Conservation (phyloP, 2,888 invertebrate species). For the Baccha elongata region DNA sequence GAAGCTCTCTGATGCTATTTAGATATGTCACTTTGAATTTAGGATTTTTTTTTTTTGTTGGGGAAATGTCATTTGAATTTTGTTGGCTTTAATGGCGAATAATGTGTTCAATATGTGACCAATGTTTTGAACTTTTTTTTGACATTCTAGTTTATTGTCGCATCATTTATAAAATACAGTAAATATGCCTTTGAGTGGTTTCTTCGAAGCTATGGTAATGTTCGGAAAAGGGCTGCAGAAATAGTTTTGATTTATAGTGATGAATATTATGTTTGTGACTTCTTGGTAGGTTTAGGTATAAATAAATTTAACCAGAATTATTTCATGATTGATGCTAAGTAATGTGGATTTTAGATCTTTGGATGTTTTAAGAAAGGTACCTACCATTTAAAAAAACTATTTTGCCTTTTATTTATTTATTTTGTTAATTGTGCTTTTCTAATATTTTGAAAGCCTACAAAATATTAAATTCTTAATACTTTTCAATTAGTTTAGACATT, state of each 20-base stretch:
- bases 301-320: background rate
- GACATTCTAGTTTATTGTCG: slow-evolving; percentile 39
- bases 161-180: slow-evolving; percentile 31
- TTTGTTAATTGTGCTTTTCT: too few relatives aligned
- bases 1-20: slow-evolving; percentile 46
- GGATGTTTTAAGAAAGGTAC: too few relatives aligned
- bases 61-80: slow-evolving; percentile 20
- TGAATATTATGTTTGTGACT: background rate
- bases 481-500: too few relatives aligned
- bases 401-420: too few relatives aligned
- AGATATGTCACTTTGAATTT: background rate
- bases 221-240: slow-evolving; percentile 30
- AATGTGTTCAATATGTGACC: slow-evolving; percentile 60
- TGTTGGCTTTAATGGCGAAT: slow-evolving; percentile 65
- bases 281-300: background rate
- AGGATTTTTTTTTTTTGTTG: background rate
- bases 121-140: slow-evolving; percentile 32
- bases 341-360: too few relatives aligned
- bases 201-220: background rate
- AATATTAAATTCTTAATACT: too few relatives aligned
- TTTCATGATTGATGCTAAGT: too few relatives aligned
- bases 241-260: slow-evolving; percentile 2
- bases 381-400: too few relatives aligned
- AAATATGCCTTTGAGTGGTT: slow-evolving; percentile 21
- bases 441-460: too few relatives aligned